A percentile compares a stretch with the other conserved stretches of the same genome.
These are phyloP conservation scores for Julus scanicus DNA, from an alignment of 2,888 invertebrate species.

Conservation along the genomic window DNA sequence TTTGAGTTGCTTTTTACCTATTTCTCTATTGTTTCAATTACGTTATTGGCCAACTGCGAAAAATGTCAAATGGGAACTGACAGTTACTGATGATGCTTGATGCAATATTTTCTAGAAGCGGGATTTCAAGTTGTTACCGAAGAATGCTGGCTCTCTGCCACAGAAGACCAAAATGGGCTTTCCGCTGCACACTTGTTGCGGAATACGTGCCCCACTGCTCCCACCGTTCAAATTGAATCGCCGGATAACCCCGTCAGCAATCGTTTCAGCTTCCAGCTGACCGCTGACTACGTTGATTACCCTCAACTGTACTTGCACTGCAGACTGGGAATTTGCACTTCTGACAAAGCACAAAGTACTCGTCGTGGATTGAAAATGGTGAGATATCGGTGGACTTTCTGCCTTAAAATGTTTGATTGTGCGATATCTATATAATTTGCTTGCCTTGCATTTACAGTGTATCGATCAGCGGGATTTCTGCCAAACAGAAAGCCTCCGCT, in stretches of 20 bases:
- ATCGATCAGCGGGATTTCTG: constrained; percentile 62
- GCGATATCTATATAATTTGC: not conserved
- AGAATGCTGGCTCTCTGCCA: constrained; percentile 64
- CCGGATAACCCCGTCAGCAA: constrained; percentile 49
- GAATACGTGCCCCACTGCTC: constrained; percentile 41
- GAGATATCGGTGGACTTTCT: constrained; percentile 49
- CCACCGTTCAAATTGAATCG: constrained; percentile 48
- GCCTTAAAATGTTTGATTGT: not conserved
- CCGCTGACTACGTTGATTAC: constrained; percentile 61
- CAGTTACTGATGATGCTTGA: not conserved
- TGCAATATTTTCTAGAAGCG: not conserved
- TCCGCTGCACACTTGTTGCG: not conserved
- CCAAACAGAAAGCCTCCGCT: constrained; percentile 60
- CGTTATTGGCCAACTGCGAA: not conserved
- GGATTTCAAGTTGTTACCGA: constrained; percentile 61
- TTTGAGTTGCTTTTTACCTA: not conserved
- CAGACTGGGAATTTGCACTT: constrained; percentile 63
- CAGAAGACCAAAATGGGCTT: constrained; percentile 59
- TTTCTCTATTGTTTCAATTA: not conserved
- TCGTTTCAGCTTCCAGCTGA: constrained; percentile 63
- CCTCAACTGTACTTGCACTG: constrained; percentile 64
- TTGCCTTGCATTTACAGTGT: constrained; percentile 60
- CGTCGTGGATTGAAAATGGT: constrained; percentile 62
- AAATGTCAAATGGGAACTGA: not conserved
- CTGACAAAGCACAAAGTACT: constrained; percentile 60